Percentiles rank a stretch among this genome's conserved stretches.
These are phyloP conservation scores for Stomorhina lunata DNA, from an alignment of 2,888 invertebrate species.

Conservation along the genomic window DNA sequence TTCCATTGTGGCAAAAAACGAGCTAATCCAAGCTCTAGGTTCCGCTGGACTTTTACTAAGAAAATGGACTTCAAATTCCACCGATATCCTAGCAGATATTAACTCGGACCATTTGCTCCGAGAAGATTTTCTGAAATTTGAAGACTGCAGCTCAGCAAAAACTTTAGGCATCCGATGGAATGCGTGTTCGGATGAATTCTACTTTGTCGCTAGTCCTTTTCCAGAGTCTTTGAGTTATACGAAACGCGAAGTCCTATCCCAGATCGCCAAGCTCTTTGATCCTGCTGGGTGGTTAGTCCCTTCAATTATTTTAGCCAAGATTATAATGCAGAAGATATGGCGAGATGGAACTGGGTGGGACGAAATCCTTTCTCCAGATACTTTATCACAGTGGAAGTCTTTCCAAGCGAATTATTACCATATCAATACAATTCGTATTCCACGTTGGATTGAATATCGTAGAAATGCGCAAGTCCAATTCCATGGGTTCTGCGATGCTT, in stretches of 20 bases:
- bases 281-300: too few species aligned
- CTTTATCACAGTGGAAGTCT: not conserved
- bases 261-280: too few species aligned
- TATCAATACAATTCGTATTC: slow-evolving; percentile 35
- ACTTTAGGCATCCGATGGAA: slow-evolving; percentile 55
- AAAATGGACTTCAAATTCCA: slow-evolving; percentile 39
- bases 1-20: not conserved
- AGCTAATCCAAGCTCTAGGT: slow-evolving; percentile 5
- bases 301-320: slow-evolving; percentile 45
- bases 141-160: too few species aligned
- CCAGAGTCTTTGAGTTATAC: not conserved
- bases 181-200: slow-evolving; percentile 38
- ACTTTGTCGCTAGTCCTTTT: not conserved
- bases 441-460: slow-evolving; percentile 37
- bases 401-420: slow-evolving; percentile 27
- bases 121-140: too few species aligned
- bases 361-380: not conserved
- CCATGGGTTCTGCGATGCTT: slow-evolving; percentile 47
- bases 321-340: slow-evolving; percentile 61
- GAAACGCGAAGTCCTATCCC: slow-evolving; percentile 43
- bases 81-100: not conserved
- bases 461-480: not conserved
- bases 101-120: not conserved
- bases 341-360: slow-evolving; percentile 43
- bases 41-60: slow-evolving; percentile 31